phyloP scores from a whole-genome alignment of 2,888 invertebrate genomes.

The Morpho deidamia region DNA sequence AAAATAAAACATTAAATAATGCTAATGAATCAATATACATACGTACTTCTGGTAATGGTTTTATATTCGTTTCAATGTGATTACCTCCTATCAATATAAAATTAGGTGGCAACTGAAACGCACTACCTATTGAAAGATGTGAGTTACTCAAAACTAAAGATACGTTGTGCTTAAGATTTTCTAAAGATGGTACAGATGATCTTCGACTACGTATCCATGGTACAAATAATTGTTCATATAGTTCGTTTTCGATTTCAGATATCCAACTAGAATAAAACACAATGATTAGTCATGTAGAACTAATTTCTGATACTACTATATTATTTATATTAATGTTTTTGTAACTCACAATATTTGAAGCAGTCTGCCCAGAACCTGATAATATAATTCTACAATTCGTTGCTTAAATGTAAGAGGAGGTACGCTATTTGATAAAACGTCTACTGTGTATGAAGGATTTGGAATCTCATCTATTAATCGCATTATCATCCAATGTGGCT shows the following conservation, averaged over 20 bases:
- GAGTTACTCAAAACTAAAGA: slow-evolving; percentile 31
- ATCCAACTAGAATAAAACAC: too few relatives aligned
- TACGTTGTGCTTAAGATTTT: slow-evolving; percentile 24
- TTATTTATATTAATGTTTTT: too few relatives aligned
- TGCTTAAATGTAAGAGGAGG: slow-evolving; percentile 41
- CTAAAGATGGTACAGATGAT: too few relatives aligned
- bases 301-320: too few relatives aligned
- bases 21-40: neutral
- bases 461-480: slow-evolving; percentile 39
- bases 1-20: neutral
- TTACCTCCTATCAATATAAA: slow-evolving; percentile 45
- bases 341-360: too few relatives aligned
- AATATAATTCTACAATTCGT: slow-evolving; percentile 34
- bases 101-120: slow-evolving; percentile 39
- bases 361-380: neutral
- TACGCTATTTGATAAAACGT: slow-evolving; percentile 24
- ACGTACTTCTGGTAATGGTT: slow-evolving; percentile 35
- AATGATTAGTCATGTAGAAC: too few relatives aligned
- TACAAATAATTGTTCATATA: too few relatives aligned
- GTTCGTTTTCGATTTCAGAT: too few relatives aligned
- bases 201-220: too few relatives aligned
- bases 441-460: slow-evolving; percentile 42
- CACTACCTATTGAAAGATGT: slow-evolving; percentile 27
- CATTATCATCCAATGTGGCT: slow-evolving; percentile 35
- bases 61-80: slow-evolving; percentile 38